phyloP scores from a whole-genome alignment of 2,797 vertebrate species.

The Gila robusta region DNA sequence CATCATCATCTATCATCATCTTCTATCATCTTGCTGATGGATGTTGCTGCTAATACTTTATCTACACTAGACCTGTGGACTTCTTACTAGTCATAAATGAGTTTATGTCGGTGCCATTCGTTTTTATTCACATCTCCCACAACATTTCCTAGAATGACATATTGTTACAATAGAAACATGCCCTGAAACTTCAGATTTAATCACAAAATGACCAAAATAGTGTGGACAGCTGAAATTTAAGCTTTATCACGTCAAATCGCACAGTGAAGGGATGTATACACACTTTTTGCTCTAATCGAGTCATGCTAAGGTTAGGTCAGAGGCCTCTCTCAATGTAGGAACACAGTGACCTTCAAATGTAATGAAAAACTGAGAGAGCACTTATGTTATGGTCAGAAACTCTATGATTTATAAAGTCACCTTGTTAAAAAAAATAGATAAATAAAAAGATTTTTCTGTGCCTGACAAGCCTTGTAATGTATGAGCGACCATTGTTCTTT shows the following conservation, averaged over 20 bases:
- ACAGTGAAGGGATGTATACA: neutral
- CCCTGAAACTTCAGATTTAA: slow-evolving; percentile 1
- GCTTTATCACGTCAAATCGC: slow-evolving; percentile 1
- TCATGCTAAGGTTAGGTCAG: slow-evolving; percentile 12
- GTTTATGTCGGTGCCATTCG: neutral
- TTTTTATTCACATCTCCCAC: neutral
- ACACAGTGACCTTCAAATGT: slow-evolving; percentile 52
- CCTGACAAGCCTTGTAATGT: slow-evolving; percentile 42
- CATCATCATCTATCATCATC: slow-evolving; percentile 6
- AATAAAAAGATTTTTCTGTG: neutral
- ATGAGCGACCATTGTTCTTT: slow-evolving; percentile 1
- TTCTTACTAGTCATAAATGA: slow-evolving; percentile 15
- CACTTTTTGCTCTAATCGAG: slow-evolving; percentile 1
- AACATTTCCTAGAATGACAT: neutral
- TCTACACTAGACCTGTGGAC: neutral
- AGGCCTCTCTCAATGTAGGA: slow-evolving; percentile 3
- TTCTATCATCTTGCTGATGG: neutral
- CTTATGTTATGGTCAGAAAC: slow-evolving; percentile 22
- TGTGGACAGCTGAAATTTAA: neutral
- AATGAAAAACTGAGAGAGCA: slow-evolving; percentile 38
- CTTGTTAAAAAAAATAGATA: slow-evolving; percentile 16
- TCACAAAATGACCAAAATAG: neutral
- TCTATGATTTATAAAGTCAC: slow-evolving; percentile 50
- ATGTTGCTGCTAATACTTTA: neutral
- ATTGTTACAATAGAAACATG: neutral